These are phyloP conservation scores for Dryadula phaetusa DNA, from an alignment of 2,888 invertebrate species.

Conservation along the genomic window DNA sequence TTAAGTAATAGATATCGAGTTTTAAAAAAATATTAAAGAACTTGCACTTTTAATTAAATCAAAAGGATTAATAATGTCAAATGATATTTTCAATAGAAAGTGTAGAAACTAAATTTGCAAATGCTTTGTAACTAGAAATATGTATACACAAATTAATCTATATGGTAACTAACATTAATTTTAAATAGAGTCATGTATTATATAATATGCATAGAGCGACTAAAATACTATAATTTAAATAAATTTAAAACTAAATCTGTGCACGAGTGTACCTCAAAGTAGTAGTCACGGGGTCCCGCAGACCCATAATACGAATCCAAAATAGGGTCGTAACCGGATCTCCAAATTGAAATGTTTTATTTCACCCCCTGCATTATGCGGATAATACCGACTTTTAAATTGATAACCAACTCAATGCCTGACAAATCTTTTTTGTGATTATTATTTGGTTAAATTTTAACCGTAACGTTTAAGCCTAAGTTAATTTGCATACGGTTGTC, in stretches of 20 bases:
- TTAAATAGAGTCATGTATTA: too few relatives aligned
- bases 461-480: constrained; percentile 72
- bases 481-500: constrained; percentile 57
- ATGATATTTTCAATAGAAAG: too few relatives aligned
- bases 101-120: too few relatives aligned
- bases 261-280: constrained; percentile 67
- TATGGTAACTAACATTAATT: too few relatives aligned
- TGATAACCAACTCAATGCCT: constrained; percentile 77
- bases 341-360: constrained; percentile 85
- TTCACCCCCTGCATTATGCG: constrained; percentile 72
- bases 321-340: constrained; percentile 81
- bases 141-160: too few relatives aligned
- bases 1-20: too few relatives aligned
- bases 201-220: too few relatives aligned
- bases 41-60: too few relatives aligned
- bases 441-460: constrained; percentile 80
- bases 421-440: constrained; percentile 66
- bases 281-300: constrained; percentile 78
- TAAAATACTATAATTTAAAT: not conserved
- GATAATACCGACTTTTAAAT: constrained; percentile 81
- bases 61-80: too few relatives aligned
- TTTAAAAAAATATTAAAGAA: too few relatives aligned
- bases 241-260: constrained; percentile 20
- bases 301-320: constrained; percentile 80
- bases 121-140: too few relatives aligned